Evolutionary conservation across 2,113 vertebrate genomes (phyloP), one percentile per base, ranked within the genome.

Genomic region (Tauraco erythrolophus): DNA sequence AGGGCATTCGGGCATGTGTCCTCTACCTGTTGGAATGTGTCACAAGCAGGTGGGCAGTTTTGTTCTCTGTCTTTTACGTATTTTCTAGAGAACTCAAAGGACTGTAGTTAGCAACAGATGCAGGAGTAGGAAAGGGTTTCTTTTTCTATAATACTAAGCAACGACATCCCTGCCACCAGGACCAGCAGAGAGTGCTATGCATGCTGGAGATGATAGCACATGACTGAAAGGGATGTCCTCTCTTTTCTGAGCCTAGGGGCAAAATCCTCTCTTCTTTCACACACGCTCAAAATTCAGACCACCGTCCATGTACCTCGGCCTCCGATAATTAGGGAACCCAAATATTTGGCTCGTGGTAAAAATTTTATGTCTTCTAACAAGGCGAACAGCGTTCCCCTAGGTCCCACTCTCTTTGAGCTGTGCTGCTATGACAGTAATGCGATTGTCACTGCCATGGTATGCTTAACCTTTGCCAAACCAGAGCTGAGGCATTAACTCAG

Each of bases 391-490:
- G 3, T 69, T 96, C 68, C 64, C 84, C 85, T 88, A 81, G 54
- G 96, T 97, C 96, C 92, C 92, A 94, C 88, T 96, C 92, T 94
- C n/a, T 95, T 79, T 96, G 88, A 95, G 90, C 76, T 12, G 8
- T 70, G 93, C 92, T 96, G 91, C 84, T 97, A 97, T 75, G 94
- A 97, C 27, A 89, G 94, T 91, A 97, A 98, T 97, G 97, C 80
- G 82, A 79, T 68, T 97, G 97, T 98, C 97, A 98, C 96, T 96
- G 87, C 96, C 97, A 95, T 98, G 97, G 98, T 97, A 98, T 98
- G 98, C 96, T 96, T 95, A 94, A 97, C 95, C 95, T 95, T 98
- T 98, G 96, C 97, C 98, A 98, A 96, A 94, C 86, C 95, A 96
- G 89, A 96, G 95, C 94, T 95, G 90, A 93, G 88, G 97, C 94